These are phyloP conservation scores for Leptocoma aspasia DNA, from an alignment of 2,113 vertebrate species.

Conservation along the genomic window DNA sequence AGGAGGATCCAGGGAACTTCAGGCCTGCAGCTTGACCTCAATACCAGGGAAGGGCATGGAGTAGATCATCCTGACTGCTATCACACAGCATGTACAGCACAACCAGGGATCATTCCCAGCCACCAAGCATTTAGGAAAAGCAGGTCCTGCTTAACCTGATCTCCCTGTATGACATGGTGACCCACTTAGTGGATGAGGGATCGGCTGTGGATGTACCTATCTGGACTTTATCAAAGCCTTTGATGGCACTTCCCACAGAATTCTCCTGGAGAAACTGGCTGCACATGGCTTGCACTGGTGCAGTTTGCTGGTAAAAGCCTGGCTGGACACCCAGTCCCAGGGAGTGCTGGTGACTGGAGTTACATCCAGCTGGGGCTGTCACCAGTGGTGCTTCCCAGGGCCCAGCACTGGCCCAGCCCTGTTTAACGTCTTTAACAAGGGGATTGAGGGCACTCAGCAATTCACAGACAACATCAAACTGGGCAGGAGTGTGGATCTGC, in stretches of 20 bases:
- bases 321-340: background rate
- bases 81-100: rapidly evolving
- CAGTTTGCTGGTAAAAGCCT: background rate
- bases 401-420: background rate
- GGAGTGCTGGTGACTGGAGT: background rate
- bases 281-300: background rate
- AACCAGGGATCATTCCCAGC: background rate
- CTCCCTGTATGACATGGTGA: background rate
- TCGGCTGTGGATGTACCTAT: background rate
- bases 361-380: background rate
- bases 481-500: background rate
- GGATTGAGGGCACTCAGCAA: background rate
- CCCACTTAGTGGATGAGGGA: background rate
- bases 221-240: background rate
- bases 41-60: background rate
- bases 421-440: background rate
- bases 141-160: background rate
- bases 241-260: background rate
- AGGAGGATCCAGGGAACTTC: background rate
- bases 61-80: background rate
- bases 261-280: background rate
- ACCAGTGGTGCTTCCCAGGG: background rate
- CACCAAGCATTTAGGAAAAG: background rate
- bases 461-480: background rate
- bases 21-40: background rate